Base-by-base conservation (phyloP, 2,113 vertebrate species). In the Hypomesus transpacificus region DNA sequence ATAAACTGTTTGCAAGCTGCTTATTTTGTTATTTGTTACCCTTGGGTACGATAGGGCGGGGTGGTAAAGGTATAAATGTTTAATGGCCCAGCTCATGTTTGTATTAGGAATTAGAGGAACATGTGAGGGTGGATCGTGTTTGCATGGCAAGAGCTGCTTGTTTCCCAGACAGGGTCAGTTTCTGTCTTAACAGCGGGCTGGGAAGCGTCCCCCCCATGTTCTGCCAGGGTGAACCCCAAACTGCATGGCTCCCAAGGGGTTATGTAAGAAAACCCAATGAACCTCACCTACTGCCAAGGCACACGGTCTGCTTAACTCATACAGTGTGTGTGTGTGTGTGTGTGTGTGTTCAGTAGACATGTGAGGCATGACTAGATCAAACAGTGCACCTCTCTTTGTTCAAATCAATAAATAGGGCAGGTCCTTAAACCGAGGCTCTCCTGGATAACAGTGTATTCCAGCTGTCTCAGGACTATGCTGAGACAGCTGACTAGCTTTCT, bases 351-450 rank as follows among this genome's bases (percentile, higher is more conserved):
- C 18, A n/a, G 3, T 28, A 24, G 54, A 66, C 24, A 58, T 18
- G 26, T 22, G 66, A 65, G 70, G 62, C 28, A 3, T 18, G 18
- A 16, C 6, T 4, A 50, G 46, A 63, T 57, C 50, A 18, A 69
- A 24, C 52, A 66, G 20, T 57, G 8, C 22, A 26, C 59, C 22
- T 1, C 16, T 6, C 24, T 70, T 63, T 63, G 60, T 57, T 28
- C 46, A 24, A 24, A 66, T 67, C 46, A 51, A 76, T 46, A 71
- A 71, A 59, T 69, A 71, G 34, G 20, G 16, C 26, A 8, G 64
- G 22, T 39, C 18, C n/a, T 52, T 66, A 39, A 60, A 71, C 63
- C 61, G 64, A 64, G 66, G 66, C 20, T 18, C 22, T 56, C 16
- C 53, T 56, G 53, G 53, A 56, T 56, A 56, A n/a, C 53, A 56